Evolutionary conservation across 2,888 invertebrate genomes (phyloP).

Genomic region (Arge pagana): DNA sequence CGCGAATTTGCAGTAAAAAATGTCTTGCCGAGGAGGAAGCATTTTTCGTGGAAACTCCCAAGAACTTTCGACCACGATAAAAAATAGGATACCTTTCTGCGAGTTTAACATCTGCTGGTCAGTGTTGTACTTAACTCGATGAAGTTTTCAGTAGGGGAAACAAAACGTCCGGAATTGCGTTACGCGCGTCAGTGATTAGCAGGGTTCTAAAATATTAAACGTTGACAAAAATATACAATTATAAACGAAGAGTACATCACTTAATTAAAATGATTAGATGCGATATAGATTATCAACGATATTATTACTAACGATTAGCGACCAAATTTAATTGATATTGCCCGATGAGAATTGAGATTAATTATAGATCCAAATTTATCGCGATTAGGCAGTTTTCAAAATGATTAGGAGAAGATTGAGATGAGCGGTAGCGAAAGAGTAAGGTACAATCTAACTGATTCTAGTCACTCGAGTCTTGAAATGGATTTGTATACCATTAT

Average conservation of each 20-base stretch:
- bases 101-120: too few species aligned
- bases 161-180: too few species aligned
- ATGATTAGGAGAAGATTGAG: constrained; percentile 3
- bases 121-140: too few species aligned
- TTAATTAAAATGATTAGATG: too few species aligned
- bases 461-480: not conserved
- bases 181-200: constrained; percentile 39
- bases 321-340: constrained; percentile 36
- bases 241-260: not conserved
- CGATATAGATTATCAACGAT: too few species aligned
- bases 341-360: constrained; percentile 49
- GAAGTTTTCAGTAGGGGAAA: too few species aligned
- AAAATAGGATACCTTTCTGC: too few species aligned
- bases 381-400: not conserved
- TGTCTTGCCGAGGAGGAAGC: too few species aligned
- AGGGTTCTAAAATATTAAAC: too few species aligned
- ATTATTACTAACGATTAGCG: constrained; percentile 31
- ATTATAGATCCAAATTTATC: constrained; percentile 29
- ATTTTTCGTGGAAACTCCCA: too few species aligned
- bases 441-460: not conserved
- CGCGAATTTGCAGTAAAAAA: too few species aligned
- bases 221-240: constrained; percentile 34
- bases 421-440: not conserved
- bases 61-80: too few species aligned
- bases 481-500: not conserved